phyloP scores from a whole-genome alignment of 2,888 invertebrate species.

The Leptogaster cylindrica region DNA sequence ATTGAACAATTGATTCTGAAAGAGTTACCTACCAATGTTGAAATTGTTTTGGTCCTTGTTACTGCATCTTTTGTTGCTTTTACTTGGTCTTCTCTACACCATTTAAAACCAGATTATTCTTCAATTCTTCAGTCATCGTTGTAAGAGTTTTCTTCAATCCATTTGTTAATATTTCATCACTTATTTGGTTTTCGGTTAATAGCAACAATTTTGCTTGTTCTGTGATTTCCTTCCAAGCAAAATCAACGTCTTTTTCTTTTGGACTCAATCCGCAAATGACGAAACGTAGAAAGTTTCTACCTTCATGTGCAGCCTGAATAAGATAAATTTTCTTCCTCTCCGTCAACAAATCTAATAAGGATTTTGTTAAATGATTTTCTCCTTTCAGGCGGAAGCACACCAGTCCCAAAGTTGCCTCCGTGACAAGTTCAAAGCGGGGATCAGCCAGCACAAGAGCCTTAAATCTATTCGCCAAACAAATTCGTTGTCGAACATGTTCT shows the following conservation, averaged over 20 bases:
- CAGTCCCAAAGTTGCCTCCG: conserved; percentile 76
- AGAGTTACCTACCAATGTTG: no score
- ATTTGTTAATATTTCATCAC: no score
- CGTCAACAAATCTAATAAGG: conserved; percentile 74
- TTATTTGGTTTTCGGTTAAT: no score
- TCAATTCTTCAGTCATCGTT: background rate
- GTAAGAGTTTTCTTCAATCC: background rate
- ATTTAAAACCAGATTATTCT: background rate
- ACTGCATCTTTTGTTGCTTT: no score
- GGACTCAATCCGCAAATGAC: conserved; percentile 80
- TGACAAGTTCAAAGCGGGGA: conserved; percentile 78
- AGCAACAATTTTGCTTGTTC: no score
- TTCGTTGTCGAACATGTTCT: conserved; percentile 76
- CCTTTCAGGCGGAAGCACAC: conserved; percentile 89
- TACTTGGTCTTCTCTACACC: conserved; percentile 18
- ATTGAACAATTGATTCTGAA: no score
- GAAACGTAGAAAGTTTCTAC: conserved; percentile 77
- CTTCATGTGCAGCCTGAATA: conserved; percentile 75
- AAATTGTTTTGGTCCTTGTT: no score
- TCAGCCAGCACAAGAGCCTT: conserved; percentile 74
- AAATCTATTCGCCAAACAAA: conserved; percentile 78
- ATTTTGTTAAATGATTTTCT: conserved; percentile 72
- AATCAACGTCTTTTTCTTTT: conserved; percentile 73
- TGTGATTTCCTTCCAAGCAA: conserved; percentile 73
- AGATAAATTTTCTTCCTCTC: conserved; percentile 80